phyloP scores from a whole-genome alignment of 2,797 vertebrate species.

The Oreochromis grahami region DNA sequence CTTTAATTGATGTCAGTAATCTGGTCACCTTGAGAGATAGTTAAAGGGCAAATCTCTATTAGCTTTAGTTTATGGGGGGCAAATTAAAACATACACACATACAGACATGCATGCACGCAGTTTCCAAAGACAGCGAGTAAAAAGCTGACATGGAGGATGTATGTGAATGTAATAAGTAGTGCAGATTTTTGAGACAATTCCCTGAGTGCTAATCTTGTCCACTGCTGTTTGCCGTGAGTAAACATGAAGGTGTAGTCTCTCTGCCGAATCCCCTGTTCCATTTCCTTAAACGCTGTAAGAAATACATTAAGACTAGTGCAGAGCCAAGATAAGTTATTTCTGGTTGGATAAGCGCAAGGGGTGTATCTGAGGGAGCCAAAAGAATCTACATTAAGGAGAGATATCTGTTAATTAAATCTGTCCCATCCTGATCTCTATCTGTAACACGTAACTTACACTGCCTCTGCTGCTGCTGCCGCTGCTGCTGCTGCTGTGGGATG shows the following conservation, averaged over 20 bases:
- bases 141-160: constrained; percentile 12
- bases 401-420: constrained; percentile 84
- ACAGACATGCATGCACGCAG: neutral
- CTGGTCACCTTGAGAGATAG: constrained; percentile 76
- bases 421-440: constrained; percentile 76
- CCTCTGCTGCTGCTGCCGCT: neutral
- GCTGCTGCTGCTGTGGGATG: constrained; percentile 25
- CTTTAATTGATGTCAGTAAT: constrained; percentile 77
- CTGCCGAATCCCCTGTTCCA: constrained; percentile 32
- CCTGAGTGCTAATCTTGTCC: constrained; percentile 45
- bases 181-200: constrained; percentile 45
- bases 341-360: constrained; percentile 73
- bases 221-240: constrained; percentile 55
- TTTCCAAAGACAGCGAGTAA: constrained; percentile 1
- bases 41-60: constrained; percentile 74
- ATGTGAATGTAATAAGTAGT: constrained; percentile 19
- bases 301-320: constrained; percentile 66
- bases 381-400: constrained; percentile 77
- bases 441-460: constrained; percentile 70
- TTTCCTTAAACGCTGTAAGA: constrained; percentile 59
- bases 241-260: constrained; percentile 53
- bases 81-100: constrained; percentile 42
- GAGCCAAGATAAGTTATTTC: constrained; percentile 74
- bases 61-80: constrained; percentile 69
- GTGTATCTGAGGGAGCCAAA: constrained; percentile 69